Evolutionary conservation across 2,113 vertebrate species (phyloP), one percentile per base, ranked within the genome.

Genomic region (Picathartes gymnocephalus): DNA sequence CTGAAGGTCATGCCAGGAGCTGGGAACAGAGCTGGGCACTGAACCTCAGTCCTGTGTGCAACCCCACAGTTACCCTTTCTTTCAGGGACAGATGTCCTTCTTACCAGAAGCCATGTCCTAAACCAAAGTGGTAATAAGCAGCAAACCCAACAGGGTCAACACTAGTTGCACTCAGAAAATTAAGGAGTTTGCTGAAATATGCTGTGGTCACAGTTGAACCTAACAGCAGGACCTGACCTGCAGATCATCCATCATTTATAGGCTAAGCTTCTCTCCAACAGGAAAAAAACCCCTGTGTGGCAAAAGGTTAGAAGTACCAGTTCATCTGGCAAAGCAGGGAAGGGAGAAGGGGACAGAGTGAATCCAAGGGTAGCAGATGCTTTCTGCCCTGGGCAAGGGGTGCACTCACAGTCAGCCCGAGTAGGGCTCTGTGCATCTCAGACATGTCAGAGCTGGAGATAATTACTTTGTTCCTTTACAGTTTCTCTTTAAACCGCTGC

Each of bases 131-230:
- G 28, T 20, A 84, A 71, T 24, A 71, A 56, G 44, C 70, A 90
- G 66, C 37, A 90, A 87, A 68, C 54, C 23, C 10, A 82, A 31
- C 8, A 13, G 37, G 25, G n/a, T 40, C 53, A 74, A 61, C 57
- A n/a, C 15, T 61, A 15, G 18, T 12, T 77, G 72, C 19, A 19
- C 40, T 54, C 88, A 66, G 54, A 86, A 88, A 83, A 68, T 56
- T 44, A 76, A 42, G 69, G 31, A 45, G 14, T 88, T 86, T 73
- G 53, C 58, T 58, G 25, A 28, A 37, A 86, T 44, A 35, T 40
- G 50, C 58, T 1, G 0, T 7, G 39, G 61, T 39, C 1, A 2
- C 30, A 71, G 58, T 0, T 58, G 54, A 73, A 66, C 42, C 24
- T 47, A 23, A 50, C 19, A 82, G 61, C 15, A 19, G 62, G 57